These are phyloP conservation scores for Meriones psammophilus DNA, from an alignment of 2,797 vertebrate species.

Conservation along the genomic window DNA sequence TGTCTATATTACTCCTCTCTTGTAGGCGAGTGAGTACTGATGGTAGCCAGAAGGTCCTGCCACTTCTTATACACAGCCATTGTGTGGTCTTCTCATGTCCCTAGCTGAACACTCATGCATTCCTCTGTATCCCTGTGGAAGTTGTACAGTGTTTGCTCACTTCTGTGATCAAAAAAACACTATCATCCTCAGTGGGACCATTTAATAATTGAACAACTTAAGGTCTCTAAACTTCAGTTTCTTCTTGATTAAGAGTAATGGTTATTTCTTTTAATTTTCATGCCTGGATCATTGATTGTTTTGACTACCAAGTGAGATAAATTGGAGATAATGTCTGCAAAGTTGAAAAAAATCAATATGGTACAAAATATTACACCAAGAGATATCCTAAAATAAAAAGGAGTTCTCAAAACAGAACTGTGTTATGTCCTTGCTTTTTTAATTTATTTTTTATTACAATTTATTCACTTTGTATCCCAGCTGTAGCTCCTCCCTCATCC, in stretches of 20 bases:
- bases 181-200: not conserved
- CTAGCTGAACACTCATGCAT: not conserved
- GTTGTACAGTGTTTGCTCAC: not conserved
- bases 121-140: not conserved
- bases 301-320: slow-evolving; percentile 13
- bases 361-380: not conserved
- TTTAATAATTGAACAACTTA: not conserved
- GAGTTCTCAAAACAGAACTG: not conserved
- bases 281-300: not conserved
- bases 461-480: too few species aligned
- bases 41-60: not conserved
- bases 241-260: not conserved
- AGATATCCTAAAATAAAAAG: not conserved
- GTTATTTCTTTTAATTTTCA: not conserved
- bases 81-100: too few species aligned
- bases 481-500: too few species aligned
- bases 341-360: not conserved
- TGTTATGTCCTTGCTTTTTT: too few species aligned
- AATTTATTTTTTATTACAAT: too few species aligned
- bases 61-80: not conserved
- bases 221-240: not conserved
- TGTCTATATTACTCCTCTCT: not conserved
- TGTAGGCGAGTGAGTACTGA: not conserved
- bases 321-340: not conserved
- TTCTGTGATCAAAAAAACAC: not conserved